A percentile compares a stretch with the other conserved stretches of the same genome.
Evolutionary conservation across 2,888 invertebrate genomes (phyloP).

Genomic region (Diplolepis rosae): DNA sequence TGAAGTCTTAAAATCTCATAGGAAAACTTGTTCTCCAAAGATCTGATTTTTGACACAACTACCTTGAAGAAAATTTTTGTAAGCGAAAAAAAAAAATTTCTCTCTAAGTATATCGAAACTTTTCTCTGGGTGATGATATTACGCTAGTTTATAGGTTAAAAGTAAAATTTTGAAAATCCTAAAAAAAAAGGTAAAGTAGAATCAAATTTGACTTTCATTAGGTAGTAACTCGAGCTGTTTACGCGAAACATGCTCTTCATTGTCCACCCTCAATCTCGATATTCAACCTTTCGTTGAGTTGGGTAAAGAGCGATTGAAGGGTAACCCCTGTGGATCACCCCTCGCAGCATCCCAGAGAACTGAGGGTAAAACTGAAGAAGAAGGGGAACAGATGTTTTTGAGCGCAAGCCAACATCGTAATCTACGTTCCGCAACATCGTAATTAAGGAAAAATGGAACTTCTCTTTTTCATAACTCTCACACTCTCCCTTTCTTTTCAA

Average conservation of each 20-base stretch:
- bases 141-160: too few relatives aligned
- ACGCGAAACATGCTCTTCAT: slow-evolving; percentile 58
- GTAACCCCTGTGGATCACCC: slow-evolving; percentile 66
- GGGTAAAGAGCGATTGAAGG: slow-evolving; percentile 58
- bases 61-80: too few relatives aligned
- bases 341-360: slow-evolving; percentile 57
- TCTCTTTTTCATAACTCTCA: slow-evolving; percentile 37
- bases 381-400: slow-evolving; percentile 73
- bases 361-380: slow-evolving; percentile 62
- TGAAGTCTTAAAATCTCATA: too few relatives aligned
- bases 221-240: slow-evolving; percentile 63
- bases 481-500: neutral
- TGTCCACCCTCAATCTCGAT: slow-evolving; percentile 56
- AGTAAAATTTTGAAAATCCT: neutral
- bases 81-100: too few relatives aligned
- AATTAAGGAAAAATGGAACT: slow-evolving; percentile 71
- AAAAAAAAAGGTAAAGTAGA: slow-evolving; percentile 37
- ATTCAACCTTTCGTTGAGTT: slow-evolving; percentile 51
- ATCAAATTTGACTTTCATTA: slow-evolving; percentile 66
- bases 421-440: slow-evolving; percentile 73
- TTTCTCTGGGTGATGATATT: too few relatives aligned
- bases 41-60: too few relatives aligned
- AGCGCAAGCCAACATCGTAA: slow-evolving; percentile 71
- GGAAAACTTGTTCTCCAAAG: too few relatives aligned
- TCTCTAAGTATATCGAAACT: too few relatives aligned